Conservation (phyloP, 1,140 invertebrate genomes). For the Pseudobourletiella spinata region DNA sequence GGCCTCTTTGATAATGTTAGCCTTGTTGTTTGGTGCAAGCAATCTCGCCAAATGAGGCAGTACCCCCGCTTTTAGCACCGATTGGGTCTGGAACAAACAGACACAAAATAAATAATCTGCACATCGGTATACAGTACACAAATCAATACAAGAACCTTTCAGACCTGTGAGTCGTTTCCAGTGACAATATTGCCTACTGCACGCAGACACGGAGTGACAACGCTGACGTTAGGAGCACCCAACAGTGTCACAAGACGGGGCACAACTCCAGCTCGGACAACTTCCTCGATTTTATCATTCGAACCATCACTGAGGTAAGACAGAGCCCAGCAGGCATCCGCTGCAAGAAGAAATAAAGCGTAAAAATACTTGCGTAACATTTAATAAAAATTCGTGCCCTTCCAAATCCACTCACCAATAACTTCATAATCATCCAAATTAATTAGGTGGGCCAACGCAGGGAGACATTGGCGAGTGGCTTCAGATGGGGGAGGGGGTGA, state of each 20-base stretch:
- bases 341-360: slow-evolving; percentile 40
- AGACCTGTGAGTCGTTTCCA: slow-evolving; percentile 65
- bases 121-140: neutral
- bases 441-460: slow-evolving; percentile 68
- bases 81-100: slow-evolving; percentile 62
- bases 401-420: slow-evolving; percentile 46
- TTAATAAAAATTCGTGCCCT: slow-evolving; percentile 13
- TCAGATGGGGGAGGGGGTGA: slow-evolving; percentile 73
- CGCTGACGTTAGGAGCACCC: slow-evolving; percentile 56
- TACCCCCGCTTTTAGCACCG: slow-evolving; percentile 70
- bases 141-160: too few relatives aligned
- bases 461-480: slow-evolving; percentile 66
- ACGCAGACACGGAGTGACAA: slow-evolving; percentile 82
- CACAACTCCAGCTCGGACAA: slow-evolving; percentile 51
- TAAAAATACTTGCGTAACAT: too few relatives aligned
- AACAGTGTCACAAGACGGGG: slow-evolving; percentile 66
- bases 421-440: slow-evolving; percentile 64
- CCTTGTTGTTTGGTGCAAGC: slow-evolving; percentile 62
- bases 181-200: slow-evolving; percentile 81
- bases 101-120: neutral
- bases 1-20: slow-evolving; percentile 73
- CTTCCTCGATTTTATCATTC: slow-evolving; percentile 76
- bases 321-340: slow-evolving; percentile 93
- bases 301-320: slow-evolving; percentile 92
- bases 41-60: slow-evolving; percentile 61